Evolutionary conservation across 2,888 invertebrate species (phyloP), one percentile per base, ranked within the genome.

Genomic region (Ashinkailepas kermadecensis): DNA sequence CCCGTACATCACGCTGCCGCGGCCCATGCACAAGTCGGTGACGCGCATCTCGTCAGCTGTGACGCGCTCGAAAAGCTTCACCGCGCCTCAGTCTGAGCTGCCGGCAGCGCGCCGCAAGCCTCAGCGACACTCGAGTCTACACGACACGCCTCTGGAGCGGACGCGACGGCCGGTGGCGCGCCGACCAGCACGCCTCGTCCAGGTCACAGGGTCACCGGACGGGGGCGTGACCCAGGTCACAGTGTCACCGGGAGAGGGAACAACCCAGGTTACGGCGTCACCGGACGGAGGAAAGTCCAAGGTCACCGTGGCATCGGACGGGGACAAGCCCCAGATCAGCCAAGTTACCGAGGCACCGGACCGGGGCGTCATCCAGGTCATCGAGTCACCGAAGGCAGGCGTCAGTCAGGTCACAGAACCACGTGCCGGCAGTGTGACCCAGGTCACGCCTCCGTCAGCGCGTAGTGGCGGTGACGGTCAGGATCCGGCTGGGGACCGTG

Each of bases 1-100:
- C 18, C 62, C 67, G 15, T 78, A 81, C 25, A 23, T 70, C 21
- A 81, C 83, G 23, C 81, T 81, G 74, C 81, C 80, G 12, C 81
- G 80, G 56, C 81, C 74, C 67, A 80, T 80, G 15, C 64, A 79
- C 21, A 21, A 23, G 15, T 65, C 80, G 0, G 65, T 80, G 39
- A 64, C 64, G 62, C 80, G 56, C 13, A 64, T 57, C 25, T 64
- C 58, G 81, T 78, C 81, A 70, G 80, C 56, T 80, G 83, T n/a
- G 82, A 82, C 57, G 81, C 84, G 62, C 82, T 82, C 78, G 83
- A 84, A 78, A 82, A 84, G 67, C 84, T 83, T 39, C 81, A 84
- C 57, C 79, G 82, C 56, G 83, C 83, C 64, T 67, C 84, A 57
- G 81, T 81, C 64, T 82, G 84, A 78, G 83, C 82, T 62, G 83